Percentiles rank a stretch among this genome's conserved stretches.
phyloP scores from a whole-genome alignment of 2,797 vertebrate species.

The Lemur catta region DNA sequence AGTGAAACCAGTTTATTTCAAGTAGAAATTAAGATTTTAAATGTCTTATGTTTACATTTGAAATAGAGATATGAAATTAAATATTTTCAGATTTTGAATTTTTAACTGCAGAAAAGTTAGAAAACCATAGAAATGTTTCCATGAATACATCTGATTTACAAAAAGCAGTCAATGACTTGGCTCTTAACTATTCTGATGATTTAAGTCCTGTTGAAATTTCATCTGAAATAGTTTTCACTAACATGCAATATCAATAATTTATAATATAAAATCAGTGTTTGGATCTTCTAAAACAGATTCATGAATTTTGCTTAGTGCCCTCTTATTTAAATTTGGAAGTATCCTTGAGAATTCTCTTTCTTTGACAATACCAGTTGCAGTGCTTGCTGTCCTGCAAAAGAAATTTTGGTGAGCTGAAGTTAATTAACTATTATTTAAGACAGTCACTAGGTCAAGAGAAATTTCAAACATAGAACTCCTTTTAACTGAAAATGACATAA shows the following conservation, averaged over 20 bases:
- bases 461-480: not conserved
- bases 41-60: not conserved
- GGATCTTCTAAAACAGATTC: not conserved
- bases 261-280: not conserved
- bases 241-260: not conserved
- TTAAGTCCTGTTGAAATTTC: not conserved
- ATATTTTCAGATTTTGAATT: not conserved
- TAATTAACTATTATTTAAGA: not conserved
- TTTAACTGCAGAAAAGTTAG: not conserved
- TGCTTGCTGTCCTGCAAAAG: not conserved
- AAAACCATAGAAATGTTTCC: not conserved
- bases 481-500: not conserved
- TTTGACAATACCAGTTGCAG: not conserved
- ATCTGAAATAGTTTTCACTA: not conserved
- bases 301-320: not conserved
- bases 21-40: conserved; percentile 9
- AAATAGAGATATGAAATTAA: not conserved
- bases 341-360: not conserved
- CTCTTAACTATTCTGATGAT: not conserved
- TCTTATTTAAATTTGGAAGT: not conserved
- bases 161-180: not conserved
- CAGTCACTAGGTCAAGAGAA: not conserved
- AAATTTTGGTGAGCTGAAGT: not conserved
- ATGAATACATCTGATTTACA: not conserved
- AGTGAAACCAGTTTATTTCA: not conserved